Conservation (phyloP, 1,140 invertebrate species). For the Mycetomoellerius zeteki region DNA sequence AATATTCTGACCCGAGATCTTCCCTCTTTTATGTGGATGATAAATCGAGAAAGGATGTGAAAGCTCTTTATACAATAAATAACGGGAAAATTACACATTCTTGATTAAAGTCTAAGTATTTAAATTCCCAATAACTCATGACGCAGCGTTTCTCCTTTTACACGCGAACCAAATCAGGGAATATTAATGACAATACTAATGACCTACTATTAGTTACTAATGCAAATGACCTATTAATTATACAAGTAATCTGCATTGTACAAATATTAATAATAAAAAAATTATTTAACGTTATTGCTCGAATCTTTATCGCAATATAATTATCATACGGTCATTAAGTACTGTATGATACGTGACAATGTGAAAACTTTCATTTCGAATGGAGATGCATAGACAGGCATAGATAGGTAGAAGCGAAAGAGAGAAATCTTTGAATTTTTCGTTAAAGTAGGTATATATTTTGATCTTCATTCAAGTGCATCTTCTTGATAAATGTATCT, state of each 20-base stretch:
- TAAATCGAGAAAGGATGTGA: neutral
- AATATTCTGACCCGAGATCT: neutral
- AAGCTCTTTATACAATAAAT: conserved; percentile 6
- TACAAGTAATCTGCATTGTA: neutral
- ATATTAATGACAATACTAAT: neutral
- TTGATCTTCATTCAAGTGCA: conserved; percentile 7
- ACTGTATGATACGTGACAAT: conserved; percentile 16
- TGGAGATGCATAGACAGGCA: neutral
- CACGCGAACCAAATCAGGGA: neutral
- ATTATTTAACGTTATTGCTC: conserved; percentile 47
- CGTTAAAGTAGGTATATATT: neutral
- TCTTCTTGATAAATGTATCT: neutral
- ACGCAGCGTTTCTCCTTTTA: neutral
- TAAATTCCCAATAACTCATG: neutral
- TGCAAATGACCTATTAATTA: neutral
- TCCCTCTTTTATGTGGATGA: neutral
- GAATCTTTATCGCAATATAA: neutral
- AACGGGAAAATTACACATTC: neutral
- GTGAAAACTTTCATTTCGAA: conserved; percentile 24
- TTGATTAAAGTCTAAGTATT: neutral
- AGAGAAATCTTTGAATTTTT: conserved; percentile 45
- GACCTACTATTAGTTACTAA: neutral
- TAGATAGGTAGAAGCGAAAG: neutral
- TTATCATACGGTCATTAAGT: conserved; percentile 20
- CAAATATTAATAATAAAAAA: conserved; percentile 31